Percentiles rank a stretch among this genome's conserved stretches.
These are phyloP conservation scores for Kobus ellipsiprymnus DNA, from an alignment of 2,113 vertebrate species.

Conservation along the genomic window DNA sequence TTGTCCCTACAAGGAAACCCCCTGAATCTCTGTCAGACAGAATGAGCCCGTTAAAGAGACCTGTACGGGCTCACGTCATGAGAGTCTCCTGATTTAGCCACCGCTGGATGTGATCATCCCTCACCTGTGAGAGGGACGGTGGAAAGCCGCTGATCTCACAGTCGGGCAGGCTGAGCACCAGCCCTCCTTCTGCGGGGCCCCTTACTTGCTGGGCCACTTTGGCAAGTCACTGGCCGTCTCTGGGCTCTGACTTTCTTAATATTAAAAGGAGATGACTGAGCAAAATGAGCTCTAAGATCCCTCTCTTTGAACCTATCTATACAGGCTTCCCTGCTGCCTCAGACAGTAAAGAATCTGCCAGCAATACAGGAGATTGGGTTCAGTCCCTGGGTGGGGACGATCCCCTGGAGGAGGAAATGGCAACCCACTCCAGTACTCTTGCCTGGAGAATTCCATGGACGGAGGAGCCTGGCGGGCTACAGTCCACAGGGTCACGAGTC, in stretches of 20 bases:
- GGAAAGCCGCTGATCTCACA: neutral
- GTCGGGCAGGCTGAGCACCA: neutral
- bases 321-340: neutral
- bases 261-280: neutral
- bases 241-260: neutral
- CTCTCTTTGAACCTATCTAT: neutral
- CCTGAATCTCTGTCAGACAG: neutral
- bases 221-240: neutral
- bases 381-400: neutral
- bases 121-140: neutral
- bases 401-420: neutral
- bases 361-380: neutral
- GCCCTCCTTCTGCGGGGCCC: neutral
- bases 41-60: neutral
- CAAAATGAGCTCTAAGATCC: neutral
- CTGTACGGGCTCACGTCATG: neutral
- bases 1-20: neutral
- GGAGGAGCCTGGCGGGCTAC: neutral
- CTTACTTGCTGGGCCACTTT: neutral
- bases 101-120: neutral
- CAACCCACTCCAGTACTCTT: neutral
- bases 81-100: neutral
- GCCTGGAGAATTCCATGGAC: neutral
- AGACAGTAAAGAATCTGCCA: neutral
- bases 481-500: neutral